Base-by-base conservation (phyloP, 2,888 invertebrate genomes). In the Oligia latruncula region DNA sequence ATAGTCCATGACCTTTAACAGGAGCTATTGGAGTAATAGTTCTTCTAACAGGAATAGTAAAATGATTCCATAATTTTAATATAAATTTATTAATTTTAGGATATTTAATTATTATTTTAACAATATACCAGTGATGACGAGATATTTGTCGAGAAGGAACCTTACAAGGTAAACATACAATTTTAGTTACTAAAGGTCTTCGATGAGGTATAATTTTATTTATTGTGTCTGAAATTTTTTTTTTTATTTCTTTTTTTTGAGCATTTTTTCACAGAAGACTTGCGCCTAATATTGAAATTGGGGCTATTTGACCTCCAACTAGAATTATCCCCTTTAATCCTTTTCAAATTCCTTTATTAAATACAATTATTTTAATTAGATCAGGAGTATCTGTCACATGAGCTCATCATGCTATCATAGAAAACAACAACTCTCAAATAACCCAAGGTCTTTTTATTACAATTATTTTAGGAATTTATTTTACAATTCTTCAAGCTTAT, bases 201-300 rank as follows among this genome's bases (percentile, higher is more conserved):
- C 97, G 97, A 81, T 97, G 97, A 97, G 98, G 98, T 88, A 98
- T 98, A 97, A 97, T 98, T 92, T 93, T 98, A 95, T 98, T 98
- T 97, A 98, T 98, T 97, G 93, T 97, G 11, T 98, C 98, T 71
- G 98, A 98, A 97, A 93, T 98, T 87, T 96, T 97, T 90, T 97
- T 97, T 91, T 97, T 97, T 91, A 88, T 97, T 84, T 96, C 97
- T 2, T 97, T 97, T 93, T 97, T 97, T 93, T 97, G 97, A 94
- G 96, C 97, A 60, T 97, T 97, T 93, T 97, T 97, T 83, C 97
- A 97, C 89, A 94, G 94, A 88, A 95, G 94, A 0, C 83, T 95
- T 89, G 92, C 95, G 0, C 95, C 95, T 35, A 95, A 95, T 91
- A 93, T 95, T 92, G 95, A 95, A 94, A 93, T 95, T 89, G 94